Evolutionary conservation across 2,797 vertebrate species (phyloP).

Genomic region (Artibeus lituratus): DNA sequence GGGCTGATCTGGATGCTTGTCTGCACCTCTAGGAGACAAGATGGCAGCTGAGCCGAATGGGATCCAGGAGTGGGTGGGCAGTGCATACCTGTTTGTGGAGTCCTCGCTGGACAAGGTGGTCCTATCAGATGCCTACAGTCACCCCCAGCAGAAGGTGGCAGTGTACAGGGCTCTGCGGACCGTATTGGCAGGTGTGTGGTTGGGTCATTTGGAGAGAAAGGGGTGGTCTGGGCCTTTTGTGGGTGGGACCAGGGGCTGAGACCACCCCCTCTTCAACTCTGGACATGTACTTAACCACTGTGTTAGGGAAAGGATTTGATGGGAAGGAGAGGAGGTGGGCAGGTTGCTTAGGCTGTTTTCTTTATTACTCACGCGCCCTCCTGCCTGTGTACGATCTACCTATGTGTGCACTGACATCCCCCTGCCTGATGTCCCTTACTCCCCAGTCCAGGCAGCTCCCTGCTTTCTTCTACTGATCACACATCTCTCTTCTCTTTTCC

Average conservation of each 20-base stretch:
- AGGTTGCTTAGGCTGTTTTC: not conserved
- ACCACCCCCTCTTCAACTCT: not conserved
- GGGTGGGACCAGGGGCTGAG: not conserved
- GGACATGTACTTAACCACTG: not conserved
- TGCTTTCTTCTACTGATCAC: slow-evolving; percentile 44
- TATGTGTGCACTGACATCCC: not conserved
- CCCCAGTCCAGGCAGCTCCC: not conserved
- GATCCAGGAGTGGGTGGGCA: slow-evolving; percentile 88
- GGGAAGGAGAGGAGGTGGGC: not conserved
- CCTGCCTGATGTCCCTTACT: not conserved
- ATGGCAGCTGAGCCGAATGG: slow-evolving; percentile 75
- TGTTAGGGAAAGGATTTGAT: not conserved
- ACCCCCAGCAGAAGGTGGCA: slow-evolving; percentile 85
- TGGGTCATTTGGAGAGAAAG: not conserved
- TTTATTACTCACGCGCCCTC: not conserved
- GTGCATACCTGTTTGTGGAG: slow-evolving; percentile 92
- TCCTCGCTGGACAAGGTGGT: slow-evolving; percentile 83
- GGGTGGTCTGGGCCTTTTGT: not conserved
- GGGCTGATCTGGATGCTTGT: not conserved
- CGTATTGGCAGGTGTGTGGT: slow-evolving; percentile 88
- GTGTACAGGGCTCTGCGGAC: slow-evolving; percentile 92
- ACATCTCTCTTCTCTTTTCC: slow-evolving; percentile 10
- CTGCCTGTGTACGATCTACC: not conserved
- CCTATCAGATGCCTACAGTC: slow-evolving; percentile 89
- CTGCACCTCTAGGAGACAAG: slow-evolving; percentile 42